phyloP scores from a whole-genome alignment of 2,888 invertebrate genomes.

The Cactoblastis cactorum region DNA sequence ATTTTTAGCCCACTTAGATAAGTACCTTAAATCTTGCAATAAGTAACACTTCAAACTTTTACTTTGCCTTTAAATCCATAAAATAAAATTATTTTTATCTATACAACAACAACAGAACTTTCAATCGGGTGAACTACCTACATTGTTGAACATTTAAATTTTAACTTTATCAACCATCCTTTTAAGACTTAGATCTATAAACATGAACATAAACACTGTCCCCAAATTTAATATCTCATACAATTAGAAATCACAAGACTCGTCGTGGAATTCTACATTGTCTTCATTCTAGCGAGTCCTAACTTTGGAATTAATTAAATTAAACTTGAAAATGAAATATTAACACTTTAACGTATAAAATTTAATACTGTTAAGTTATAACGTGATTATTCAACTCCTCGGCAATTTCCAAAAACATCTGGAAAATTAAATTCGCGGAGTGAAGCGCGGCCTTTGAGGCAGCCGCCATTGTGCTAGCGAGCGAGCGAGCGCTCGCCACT shows the following conservation, averaged over 20 bases:
- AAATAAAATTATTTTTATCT: no score
- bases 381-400: slow-evolving; percentile 77
- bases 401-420: slow-evolving; percentile 75
- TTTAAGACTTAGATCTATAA: slow-evolving; percentile 1
- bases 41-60: no score
- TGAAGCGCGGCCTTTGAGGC: slow-evolving; percentile 64
- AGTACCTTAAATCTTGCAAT: no score
- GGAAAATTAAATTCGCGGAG: slow-evolving; percentile 73
- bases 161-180: background rate
- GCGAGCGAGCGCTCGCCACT: slow-evolving; percentile 61
- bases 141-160: background rate
- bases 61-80: no score
- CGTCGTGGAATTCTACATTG: slow-evolving; percentile 36
- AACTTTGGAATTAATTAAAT: slow-evolving; percentile 78
- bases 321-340: slow-evolving; percentile 80
- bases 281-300: slow-evolving; percentile 44
- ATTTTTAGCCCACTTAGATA: no score
- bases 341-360: slow-evolving; percentile 79
- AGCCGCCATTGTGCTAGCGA: slow-evolving; percentile 61
- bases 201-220: slow-evolving; percentile 4
- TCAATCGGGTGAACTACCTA: no score
- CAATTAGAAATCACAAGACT: slow-evolving; percentile 39
- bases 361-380: slow-evolving; percentile 78
- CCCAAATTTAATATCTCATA: slow-evolving; percentile 6
- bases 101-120: no score